A percentile compares a stretch with the other conserved stretches of the same genome.
These are phyloP conservation scores for Pteronotus mesoamericanus DNA, from an alignment of 2,797 vertebrate species.

Conservation along the genomic window DNA sequence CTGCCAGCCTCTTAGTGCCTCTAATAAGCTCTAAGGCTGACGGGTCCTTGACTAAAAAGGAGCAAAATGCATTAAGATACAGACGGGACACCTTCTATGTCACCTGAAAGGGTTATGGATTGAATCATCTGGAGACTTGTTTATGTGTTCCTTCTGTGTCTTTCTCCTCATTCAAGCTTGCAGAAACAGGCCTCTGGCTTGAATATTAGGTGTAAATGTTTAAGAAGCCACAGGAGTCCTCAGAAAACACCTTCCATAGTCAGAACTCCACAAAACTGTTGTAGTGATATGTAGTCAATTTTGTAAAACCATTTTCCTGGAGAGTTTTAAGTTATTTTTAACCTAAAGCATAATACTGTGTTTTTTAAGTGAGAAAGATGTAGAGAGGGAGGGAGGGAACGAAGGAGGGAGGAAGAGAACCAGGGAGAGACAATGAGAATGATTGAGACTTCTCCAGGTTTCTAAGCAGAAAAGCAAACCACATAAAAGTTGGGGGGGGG, in stretches of 20 bases:
- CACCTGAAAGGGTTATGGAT: not conserved
- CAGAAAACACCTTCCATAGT: not conserved
- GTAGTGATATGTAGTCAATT: not conserved
- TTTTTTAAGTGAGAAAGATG: not conserved
- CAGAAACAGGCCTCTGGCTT: not conserved
- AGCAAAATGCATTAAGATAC: not conserved
- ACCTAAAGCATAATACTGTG: not conserved
- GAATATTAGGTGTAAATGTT: not conserved
- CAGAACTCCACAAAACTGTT: not conserved
- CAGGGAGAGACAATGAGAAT: not conserved
- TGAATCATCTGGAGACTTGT: not conserved
- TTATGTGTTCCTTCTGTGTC: not conserved
- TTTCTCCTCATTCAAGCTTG: not conserved
- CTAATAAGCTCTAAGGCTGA: not conserved
- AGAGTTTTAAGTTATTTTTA: conserved; percentile 29
- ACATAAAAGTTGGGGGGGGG: not conserved
- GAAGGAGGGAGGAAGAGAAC: not conserved
- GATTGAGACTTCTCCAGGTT: conserved; percentile 26
- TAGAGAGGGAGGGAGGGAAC: not conserved
- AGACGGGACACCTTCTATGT: not conserved
- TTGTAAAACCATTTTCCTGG: not conserved
- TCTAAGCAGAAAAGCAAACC: conserved; percentile 6
- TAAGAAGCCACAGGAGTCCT: not conserved
- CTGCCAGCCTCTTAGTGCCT: not conserved
- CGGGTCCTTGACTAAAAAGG: not conserved